phyloP scores from a whole-genome alignment of 2,113 vertebrate species.

The Boleophthalmus pectinirostris region DNA sequence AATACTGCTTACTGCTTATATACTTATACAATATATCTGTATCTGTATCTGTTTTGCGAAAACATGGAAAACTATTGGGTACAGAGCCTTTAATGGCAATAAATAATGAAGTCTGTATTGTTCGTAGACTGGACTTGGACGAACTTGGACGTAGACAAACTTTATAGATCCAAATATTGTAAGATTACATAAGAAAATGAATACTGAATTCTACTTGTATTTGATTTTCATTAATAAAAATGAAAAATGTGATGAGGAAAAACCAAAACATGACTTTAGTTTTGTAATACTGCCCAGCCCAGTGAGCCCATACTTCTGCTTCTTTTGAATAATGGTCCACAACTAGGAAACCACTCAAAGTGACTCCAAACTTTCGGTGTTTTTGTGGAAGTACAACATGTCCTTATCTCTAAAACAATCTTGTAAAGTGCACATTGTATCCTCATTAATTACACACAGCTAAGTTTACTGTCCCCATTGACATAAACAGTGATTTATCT shows the following conservation, averaged over 20 bases:
- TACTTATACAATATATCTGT: too few relatives aligned
- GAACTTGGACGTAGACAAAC: too few relatives aligned
- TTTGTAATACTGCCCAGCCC: too few relatives aligned
- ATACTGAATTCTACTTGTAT: too few relatives aligned
- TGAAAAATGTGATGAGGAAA: too few relatives aligned
- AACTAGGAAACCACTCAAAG: not conserved
- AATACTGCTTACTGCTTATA: too few relatives aligned
- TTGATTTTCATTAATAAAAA: too few relatives aligned
- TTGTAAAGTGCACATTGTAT: conserved; percentile 3
- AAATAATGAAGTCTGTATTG: too few relatives aligned
- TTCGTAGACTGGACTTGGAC: too few relatives aligned
- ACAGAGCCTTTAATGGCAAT: not conserved
- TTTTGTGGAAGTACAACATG: not conserved
- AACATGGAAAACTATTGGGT: not conserved
- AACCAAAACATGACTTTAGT: not conserved
- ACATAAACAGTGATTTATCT: not conserved
- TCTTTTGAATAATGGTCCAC: conserved; percentile 1
- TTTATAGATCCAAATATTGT: too few relatives aligned
- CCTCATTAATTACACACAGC: conserved; percentile 6
- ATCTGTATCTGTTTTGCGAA: too few relatives aligned
- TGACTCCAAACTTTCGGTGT: not conserved
- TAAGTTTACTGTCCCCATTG: not conserved
- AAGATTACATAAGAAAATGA: too few relatives aligned
- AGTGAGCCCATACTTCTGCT: not conserved
- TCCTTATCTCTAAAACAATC: not conserved